phyloP scores from a whole-genome alignment of 1,140 invertebrate species.

The Aplysia californica region DNA sequence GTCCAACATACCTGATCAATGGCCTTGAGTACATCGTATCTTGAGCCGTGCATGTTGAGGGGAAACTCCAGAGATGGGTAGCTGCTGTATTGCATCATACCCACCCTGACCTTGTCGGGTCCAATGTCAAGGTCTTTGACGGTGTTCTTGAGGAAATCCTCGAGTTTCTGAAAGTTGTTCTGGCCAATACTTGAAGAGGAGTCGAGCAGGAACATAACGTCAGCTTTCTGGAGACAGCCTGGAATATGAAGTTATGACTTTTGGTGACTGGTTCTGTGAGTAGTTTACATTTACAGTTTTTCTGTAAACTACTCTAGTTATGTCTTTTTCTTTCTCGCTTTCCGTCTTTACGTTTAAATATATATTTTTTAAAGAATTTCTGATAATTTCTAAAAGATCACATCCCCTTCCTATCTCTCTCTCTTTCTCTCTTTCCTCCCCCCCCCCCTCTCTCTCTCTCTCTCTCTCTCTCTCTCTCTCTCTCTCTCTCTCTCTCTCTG shows the following conservation, averaged over 20 bases:
- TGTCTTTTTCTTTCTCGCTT: no score
- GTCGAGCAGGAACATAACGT: slow-evolving; percentile 56
- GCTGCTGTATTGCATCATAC: slow-evolving; percentile 54
- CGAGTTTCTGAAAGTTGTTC: slow-evolving; percentile 52
- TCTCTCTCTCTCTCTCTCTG: no score
- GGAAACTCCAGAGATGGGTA: slow-evolving; percentile 52
- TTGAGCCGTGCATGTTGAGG: slow-evolving; percentile 41
- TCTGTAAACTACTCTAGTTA: no score
- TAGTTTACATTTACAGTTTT: no score
- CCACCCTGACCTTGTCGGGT: slow-evolving; percentile 48
- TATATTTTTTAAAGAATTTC: no score
- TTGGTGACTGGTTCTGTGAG: not conserved
- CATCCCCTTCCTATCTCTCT: no score
- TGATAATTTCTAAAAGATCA: no score
- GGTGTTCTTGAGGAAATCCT: slow-evolving; percentile 52
- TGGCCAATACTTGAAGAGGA: slow-evolving; percentile 52
- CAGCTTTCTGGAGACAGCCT: slow-evolving; percentile 55
- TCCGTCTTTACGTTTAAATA: no score
- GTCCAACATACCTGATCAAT: slow-evolving; percentile 38
- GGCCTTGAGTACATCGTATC: slow-evolving; percentile 44
- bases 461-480: no score
- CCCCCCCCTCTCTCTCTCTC: no score
- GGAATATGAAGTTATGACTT: not conserved
- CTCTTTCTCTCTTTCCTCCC: no score
- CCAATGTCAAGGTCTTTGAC: slow-evolving; percentile 45